Evolutionary conservation across 2,113 vertebrate genomes (phyloP).

Genomic region (Psittacula cyanocephala): DNA sequence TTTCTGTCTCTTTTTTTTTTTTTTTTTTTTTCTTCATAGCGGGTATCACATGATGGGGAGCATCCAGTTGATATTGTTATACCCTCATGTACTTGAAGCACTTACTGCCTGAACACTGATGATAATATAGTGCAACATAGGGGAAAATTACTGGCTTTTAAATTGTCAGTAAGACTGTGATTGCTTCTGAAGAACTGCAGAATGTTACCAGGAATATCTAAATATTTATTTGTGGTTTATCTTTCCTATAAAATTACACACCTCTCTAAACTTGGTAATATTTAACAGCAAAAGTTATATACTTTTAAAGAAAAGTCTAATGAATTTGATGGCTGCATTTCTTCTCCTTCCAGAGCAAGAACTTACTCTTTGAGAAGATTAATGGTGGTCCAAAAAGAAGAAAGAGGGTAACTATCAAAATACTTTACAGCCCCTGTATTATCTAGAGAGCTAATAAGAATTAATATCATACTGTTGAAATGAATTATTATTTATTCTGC

Average conservation of each 20-base stretch:
- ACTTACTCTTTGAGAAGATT: slow-evolving; percentile 90
- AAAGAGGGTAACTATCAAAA: slow-evolving; percentile 85
- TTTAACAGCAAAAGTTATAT: slow-evolving; percentile 32
- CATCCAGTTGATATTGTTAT: background rate
- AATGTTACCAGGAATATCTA: slow-evolving; percentile 14
- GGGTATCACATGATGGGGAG: background rate
- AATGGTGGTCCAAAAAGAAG: slow-evolving; percentile 87
- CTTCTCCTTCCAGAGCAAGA: slow-evolving; percentile 85
- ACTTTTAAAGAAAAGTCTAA: slow-evolving; percentile 35
- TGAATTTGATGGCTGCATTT: slow-evolving; percentile 48
- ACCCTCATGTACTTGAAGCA: background rate
- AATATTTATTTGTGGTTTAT: slow-evolving; percentile 49
- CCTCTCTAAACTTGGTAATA: slow-evolving; percentile 34
- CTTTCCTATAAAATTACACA: slow-evolving; percentile 39
- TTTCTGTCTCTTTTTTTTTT: background rate
- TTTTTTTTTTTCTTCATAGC: background rate
- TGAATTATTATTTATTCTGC: background rate
- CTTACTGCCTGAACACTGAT: rapidly evolving
- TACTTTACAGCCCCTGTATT: background rate
- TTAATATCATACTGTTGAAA: background rate
- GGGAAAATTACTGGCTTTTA: slow-evolving; percentile 17
- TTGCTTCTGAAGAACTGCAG: slow-evolving; percentile 25
- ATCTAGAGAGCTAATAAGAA: background rate
- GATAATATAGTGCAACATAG: background rate
- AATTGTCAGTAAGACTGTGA: slow-evolving; percentile 29